These are phyloP conservation scores for Tetramorium alpestre DNA, from an alignment of 1,140 invertebrate genomes.

Conservation along the genomic window DNA sequence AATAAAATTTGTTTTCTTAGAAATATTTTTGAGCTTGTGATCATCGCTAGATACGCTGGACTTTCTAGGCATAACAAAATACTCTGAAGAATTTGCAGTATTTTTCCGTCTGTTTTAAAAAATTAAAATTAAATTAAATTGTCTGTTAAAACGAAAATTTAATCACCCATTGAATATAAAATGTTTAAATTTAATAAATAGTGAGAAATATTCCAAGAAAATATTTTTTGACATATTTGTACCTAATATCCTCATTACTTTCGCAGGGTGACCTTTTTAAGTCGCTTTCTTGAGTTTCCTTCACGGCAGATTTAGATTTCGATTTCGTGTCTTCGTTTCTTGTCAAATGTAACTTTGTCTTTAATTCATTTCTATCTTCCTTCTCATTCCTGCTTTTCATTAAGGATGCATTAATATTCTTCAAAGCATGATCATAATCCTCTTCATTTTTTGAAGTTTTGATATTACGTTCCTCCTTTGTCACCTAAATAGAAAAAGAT, in stretches of 20 bases:
- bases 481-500: not conserved
- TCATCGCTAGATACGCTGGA: too few relatives aligned
- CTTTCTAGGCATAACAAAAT: too few relatives aligned
- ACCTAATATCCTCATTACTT: slow-evolving; percentile 74
- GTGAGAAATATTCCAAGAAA: too few relatives aligned
- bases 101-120: too few relatives aligned
- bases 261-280: slow-evolving; percentile 71
- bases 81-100: too few relatives aligned
- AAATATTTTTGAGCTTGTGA: too few relatives aligned
- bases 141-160: too few relatives aligned
- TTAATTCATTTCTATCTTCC: slow-evolving; percentile 69
- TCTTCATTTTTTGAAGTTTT: slow-evolving; percentile 64
- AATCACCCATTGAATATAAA: too few relatives aligned
- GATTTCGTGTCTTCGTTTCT: slow-evolving; percentile 72
- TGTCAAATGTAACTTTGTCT: slow-evolving; percentile 62
- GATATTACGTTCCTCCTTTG: not conserved
- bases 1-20: too few relatives aligned
- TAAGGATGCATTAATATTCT: slow-evolving; percentile 74
- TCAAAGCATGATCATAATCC: slow-evolving; percentile 73
- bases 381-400: slow-evolving; percentile 66
- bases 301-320: slow-evolving; percentile 52
- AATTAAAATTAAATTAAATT: too few relatives aligned
- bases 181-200: too few relatives aligned
- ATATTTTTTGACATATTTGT: too few relatives aligned
- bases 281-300: slow-evolving; percentile 38